A percentile compares a stretch with the other conserved stretches of the same genome.
Evolutionary conservation across 2,797 vertebrate genomes (phyloP).

Genomic region (Sebastes steindachneri): DNA sequence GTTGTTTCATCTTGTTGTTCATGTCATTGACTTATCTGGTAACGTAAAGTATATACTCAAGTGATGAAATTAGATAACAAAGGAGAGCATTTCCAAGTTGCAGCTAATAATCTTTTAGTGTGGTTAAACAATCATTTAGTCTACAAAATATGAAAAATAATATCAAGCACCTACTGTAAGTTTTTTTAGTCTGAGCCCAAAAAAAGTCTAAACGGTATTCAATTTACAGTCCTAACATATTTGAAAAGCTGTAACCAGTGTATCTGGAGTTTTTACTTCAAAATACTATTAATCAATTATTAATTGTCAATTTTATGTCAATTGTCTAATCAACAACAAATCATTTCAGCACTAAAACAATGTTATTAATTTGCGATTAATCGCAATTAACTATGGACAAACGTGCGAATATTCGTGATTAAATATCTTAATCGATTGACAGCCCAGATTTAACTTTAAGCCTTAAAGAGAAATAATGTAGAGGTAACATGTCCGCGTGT

Average conservation of each 20-base stretch:
- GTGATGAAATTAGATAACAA: neutral
- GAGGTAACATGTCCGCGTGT: neutral
- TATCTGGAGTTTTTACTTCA: neutral
- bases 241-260: neutral
- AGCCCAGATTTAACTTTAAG: neutral
- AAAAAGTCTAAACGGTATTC: neutral
- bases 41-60: neutral
- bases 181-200: neutral
- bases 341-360: neutral
- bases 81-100: neutral
- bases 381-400: no score
- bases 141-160: neutral
- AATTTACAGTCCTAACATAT: neutral
- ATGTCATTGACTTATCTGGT: neutral
- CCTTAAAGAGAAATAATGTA: neutral
- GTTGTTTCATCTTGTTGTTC: neutral
- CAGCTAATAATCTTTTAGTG: neutral
- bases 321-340: neutral
- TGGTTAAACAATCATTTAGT: neutral
- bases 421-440: no score
- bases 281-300: neutral
- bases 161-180: neutral
- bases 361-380: no score
- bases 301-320: neutral
- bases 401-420: rapidly evolving